A percentile compares a stretch with the other conserved stretches of the same genome.
Conservation (phyloP, 2,113 vertebrate genomes). For the Pterocles orientalis region DNA sequence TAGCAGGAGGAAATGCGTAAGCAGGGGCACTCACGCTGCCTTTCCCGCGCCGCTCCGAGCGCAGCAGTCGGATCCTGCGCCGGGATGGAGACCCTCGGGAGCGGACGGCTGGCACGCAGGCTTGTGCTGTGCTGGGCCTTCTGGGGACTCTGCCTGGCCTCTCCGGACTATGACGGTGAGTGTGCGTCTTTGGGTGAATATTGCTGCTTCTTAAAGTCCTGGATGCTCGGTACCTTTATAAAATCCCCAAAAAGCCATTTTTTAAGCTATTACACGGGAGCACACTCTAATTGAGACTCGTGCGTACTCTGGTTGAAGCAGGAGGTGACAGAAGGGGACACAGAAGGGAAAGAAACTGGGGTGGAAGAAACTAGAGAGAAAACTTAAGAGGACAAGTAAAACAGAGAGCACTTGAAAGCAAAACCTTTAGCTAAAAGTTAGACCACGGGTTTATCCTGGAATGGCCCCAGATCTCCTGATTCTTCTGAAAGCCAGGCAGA, state of each 20-base stretch:
- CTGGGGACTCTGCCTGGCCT: conserved; percentile 16
- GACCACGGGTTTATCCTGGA: neutral
- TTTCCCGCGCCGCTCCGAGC: neutral
- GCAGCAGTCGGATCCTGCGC: fast-evolving
- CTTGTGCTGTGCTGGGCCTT: neutral
- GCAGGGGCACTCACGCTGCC: neutral
- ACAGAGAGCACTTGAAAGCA: neutral
- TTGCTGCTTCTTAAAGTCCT: neutral
- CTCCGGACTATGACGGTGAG: conserved; percentile 59
- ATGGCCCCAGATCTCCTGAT: neutral
- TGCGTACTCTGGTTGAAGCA: neutral
- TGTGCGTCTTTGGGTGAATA: neutral
- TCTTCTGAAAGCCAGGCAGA: neutral
- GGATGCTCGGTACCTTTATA: neutral
- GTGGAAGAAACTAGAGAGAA: neutral
- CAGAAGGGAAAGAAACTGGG: neutral
- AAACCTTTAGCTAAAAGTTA: neutral
- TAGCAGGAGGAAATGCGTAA: conserved; percentile 23
- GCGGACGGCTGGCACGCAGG: fast-evolving
- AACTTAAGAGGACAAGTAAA: neutral
- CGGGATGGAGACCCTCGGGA: conserved; percentile 17
- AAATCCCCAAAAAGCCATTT: neutral
- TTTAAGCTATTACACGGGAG: neutral
- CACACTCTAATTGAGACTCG: fast-evolving
- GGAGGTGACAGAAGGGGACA: neutral